phyloP scores from a whole-genome alignment of 2,113 vertebrate species.

The Oceanites oceanicus region DNA sequence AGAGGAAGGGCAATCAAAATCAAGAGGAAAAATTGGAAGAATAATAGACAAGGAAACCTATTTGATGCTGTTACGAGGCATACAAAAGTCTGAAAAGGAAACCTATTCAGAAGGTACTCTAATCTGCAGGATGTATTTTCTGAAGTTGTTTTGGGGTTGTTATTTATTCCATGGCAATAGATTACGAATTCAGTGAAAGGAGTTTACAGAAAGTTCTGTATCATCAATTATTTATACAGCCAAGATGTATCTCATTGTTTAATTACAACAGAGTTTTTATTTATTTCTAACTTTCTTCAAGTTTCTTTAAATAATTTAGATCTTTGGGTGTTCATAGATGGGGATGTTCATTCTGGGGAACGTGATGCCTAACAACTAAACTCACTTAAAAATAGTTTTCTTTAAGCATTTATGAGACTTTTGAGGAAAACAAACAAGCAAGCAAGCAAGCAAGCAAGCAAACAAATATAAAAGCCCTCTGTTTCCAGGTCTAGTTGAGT shows the following conservation, averaged over 20 bases:
- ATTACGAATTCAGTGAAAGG: not conserved
- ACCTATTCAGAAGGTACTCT: not conserved
- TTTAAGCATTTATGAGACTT: not conserved
- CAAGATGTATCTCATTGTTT: not conserved
- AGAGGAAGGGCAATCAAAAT: not conserved
- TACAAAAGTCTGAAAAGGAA: not conserved
- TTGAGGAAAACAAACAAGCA: not conserved
- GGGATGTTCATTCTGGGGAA: not conserved
- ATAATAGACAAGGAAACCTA: not conserved
- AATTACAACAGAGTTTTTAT: not conserved
- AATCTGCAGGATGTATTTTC: not conserved
- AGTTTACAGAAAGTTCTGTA: not conserved
- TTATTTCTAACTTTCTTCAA: not conserved
- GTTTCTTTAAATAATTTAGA: not conserved
- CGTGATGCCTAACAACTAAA: not conserved
- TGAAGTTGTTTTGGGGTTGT: not conserved
- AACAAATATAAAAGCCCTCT: fast-evolving
- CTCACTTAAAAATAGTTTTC: not conserved
- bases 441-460: not conserved
- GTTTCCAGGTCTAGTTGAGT: not conserved
- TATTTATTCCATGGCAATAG: not conserved
- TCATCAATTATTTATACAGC: not conserved
- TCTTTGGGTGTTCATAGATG: not conserved
- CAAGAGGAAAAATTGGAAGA: not conserved
- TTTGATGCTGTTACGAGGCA: not conserved